Evolutionary conservation across 37 sponge, comb jelly and placozoan genomes (phyloP), one percentile per base, ranked within the genome.

Genomic region (Theonella swinhoei): DNA sequence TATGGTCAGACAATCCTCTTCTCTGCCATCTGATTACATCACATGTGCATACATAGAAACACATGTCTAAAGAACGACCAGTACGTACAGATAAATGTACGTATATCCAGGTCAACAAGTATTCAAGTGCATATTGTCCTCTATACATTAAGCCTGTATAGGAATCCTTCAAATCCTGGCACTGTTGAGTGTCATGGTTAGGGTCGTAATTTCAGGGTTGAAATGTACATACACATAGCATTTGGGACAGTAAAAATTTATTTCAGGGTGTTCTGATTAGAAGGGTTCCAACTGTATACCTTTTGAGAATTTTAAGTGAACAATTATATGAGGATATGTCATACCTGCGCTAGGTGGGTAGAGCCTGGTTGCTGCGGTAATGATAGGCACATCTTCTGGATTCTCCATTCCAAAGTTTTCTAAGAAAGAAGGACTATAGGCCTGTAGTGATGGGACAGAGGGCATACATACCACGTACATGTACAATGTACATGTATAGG

Each of bases 341-440:
- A 34, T 41, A 79, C 80, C 80, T 79, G 66, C 33, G 5, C 30
- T 33, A 68, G 67, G 67, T 1, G 58, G 59, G 42, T 79, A 65
- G 59, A 74, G 42, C 25, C 37, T 72, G 33, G 83, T 34, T 37
- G 76, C 76, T 25, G 75, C 41, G 23, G 38, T 61, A 20, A 83
- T 28, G 38, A 83, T 17, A 4, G 42, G 62, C 11, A 36, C 17
- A 39, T 83, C 83, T 42, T 83, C 83, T 41, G 74, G 74, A 62
- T 83, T 83, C 64, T 64, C 64, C 31, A 35, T 1, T 37, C 43
- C 2, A 60, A 83, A 83, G 71, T 83, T 75, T n/a, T 83, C 83
- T 19, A 83, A 43, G 24, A 74, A n/a, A 39, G 83, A 72, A 31
- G 28, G 32, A 41, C 72, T 62, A 25, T 67, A 84, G 1, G 76